These are phyloP conservation scores for Poecilia wingei DNA, from an alignment of 2,797 vertebrate genomes.

Conservation along the genomic window DNA sequence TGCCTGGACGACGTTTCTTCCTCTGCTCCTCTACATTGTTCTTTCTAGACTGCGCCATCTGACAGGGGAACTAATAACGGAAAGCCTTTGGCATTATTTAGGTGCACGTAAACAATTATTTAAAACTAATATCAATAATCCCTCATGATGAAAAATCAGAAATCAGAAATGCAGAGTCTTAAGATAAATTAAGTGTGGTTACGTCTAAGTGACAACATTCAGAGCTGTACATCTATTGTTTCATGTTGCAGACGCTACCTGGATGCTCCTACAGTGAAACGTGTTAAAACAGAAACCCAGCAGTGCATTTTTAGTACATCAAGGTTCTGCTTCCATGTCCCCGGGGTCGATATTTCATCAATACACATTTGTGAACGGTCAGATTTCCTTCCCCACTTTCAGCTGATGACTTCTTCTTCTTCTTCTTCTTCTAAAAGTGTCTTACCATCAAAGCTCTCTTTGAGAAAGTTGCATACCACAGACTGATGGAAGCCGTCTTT, in stretches of 20 bases:
- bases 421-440: not conserved
- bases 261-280: constrained; percentile 14
- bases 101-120: not conserved
- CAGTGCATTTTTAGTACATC: constrained; percentile 15
- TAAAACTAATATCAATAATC: not conserved
- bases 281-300: constrained; percentile 28
- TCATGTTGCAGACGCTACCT: not conserved
- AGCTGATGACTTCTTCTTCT: not conserved
- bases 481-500: not conserved
- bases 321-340: constrained; percentile 9
- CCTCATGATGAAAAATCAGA: not conserved
- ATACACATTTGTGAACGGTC: not conserved
- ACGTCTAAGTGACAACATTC: not conserved
- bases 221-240: not conserved
- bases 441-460: not conserved
- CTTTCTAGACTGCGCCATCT: not conserved
- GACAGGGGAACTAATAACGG: not conserved
- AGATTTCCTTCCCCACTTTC: constrained; percentile 1
- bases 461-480: not conserved
- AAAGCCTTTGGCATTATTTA: not conserved
- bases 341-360: not conserved
- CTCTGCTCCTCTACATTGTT: not conserved
- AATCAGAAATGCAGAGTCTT: not conserved
- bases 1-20: no score
- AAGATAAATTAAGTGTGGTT: not conserved